phyloP scores from a whole-genome alignment of 92 coral and sea anemone genomes.

The Palythoa caribaeorum region DNA sequence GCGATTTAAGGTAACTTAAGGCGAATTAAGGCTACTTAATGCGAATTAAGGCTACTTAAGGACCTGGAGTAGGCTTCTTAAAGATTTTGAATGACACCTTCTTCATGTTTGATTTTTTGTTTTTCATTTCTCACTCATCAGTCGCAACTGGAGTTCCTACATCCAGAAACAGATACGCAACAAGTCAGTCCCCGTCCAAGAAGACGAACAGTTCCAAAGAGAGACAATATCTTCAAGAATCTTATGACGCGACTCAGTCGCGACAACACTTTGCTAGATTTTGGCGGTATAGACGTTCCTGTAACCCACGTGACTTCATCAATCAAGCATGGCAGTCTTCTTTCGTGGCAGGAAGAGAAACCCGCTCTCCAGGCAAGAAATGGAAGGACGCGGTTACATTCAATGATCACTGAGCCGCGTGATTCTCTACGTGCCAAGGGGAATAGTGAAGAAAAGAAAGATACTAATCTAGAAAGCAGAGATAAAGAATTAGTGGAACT shows the following conservation, averaged over 20 bases:
- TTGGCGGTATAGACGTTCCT: slow-evolving; percentile 75
- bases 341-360: slow-evolving; percentile 26
- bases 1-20: no score
- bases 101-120: not conserved
- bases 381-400: not conserved
- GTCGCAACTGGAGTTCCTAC: not conserved
- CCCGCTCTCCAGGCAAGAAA: not conserved
- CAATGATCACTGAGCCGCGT: slow-evolving; percentile 9
- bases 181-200: not conserved
- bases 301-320: slow-evolving; percentile 24
- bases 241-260: slow-evolving; percentile 77
- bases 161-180: not conserved
- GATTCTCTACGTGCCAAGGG: not conserved
- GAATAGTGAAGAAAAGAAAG: not conserved
- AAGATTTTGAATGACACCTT: not conserved
- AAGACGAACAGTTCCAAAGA: slow-evolving; percentile 57
- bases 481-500: slow-evolving; percentile 67
- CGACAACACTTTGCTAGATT: slow-evolving; percentile 76
- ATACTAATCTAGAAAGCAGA: not conserved
- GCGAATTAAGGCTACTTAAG: no score
- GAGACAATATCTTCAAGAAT: slow-evolving; percentile 69
- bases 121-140: not conserved
- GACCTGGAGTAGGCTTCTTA: no score
- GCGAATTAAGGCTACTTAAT: no score
- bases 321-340: slow-evolving; percentile 20